Evolutionary conservation across 2,888 invertebrate genomes (phyloP).

Genomic region (Campaea margaritaria): DNA sequence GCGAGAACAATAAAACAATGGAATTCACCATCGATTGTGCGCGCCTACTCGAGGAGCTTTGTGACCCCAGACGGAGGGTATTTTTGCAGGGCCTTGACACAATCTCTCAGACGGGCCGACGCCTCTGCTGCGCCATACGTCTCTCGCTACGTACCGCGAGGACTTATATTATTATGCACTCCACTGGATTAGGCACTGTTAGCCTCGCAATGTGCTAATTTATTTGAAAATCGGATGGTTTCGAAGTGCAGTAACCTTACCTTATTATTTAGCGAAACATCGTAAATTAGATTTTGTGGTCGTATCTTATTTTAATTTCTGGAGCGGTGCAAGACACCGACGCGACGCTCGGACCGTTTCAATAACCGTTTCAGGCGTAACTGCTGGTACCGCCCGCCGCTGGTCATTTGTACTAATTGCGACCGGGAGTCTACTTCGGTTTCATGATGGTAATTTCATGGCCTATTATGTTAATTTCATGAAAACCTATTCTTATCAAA

Average conservation of each 20-base stretch:
- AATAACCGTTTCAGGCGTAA: slow-evolving; percentile 4
- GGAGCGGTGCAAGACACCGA: no score
- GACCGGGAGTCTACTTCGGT: not conserved
- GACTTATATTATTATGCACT: slow-evolving; percentile 30
- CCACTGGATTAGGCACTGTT: slow-evolving; percentile 3
- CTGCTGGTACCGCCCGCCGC: slow-evolving; percentile 7
- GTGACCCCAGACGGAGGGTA: slow-evolving; percentile 32
- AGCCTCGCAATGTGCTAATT: slow-evolving; percentile 25
- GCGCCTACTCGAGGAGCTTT: not conserved
- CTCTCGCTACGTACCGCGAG: slow-evolving; percentile 24
- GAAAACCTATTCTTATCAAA: not conserved
- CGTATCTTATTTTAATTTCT: no score
- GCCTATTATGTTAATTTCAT: not conserved
- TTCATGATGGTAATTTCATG: slow-evolving; percentile 6
- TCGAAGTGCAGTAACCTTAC: not conserved
- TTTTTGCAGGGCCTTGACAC: slow-evolving; percentile 52
- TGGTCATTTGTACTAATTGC: slow-evolving; percentile 8
- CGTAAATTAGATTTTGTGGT: no score
- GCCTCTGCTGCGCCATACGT: slow-evolving; percentile 31
- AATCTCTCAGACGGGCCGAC: slow-evolving; percentile 36
- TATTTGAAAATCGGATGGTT: slow-evolving; percentile 39
- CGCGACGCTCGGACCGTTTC: not conserved
- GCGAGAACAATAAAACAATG: slow-evolving; percentile 13
- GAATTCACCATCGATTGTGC: slow-evolving; percentile 14
- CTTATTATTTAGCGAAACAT: no score